Conservation (phyloP, 2,888 invertebrate species). For the Coelopa pilipes region DNA sequence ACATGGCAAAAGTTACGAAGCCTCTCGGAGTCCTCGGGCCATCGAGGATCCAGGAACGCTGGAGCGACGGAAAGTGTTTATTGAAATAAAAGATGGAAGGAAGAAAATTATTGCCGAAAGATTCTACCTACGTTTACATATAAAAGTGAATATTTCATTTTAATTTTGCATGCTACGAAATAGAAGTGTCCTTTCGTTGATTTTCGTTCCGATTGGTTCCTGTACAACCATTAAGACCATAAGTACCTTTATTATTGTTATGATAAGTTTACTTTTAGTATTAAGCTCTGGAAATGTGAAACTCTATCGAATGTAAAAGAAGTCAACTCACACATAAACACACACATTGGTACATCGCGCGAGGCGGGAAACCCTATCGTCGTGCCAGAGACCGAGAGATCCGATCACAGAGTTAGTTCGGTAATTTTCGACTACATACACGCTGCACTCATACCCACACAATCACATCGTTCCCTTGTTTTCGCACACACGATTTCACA, state of each 20-base stretch:
- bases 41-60: background rate
- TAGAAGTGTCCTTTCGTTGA: constrained; percentile 24
- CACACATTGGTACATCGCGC: constrained; percentile 29
- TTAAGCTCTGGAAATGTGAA: constrained; percentile 44
- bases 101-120: constrained; percentile 23
- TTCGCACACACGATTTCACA: constrained; percentile 43
- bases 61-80: constrained; percentile 6
- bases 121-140: constrained; percentile 33
- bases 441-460: constrained; percentile 23
- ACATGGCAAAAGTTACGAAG: no score
- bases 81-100: constrained; percentile 31
- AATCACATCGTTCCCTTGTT: background rate
- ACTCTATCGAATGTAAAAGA: background rate
- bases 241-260: no score
- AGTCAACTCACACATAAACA: constrained; percentile 15
- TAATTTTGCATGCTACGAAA: constrained; percentile 29
- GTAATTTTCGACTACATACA: background rate
- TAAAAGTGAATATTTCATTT: constrained; percentile 34
- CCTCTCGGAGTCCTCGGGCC: background rate
- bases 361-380: constrained; percentile 39
- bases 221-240: no score
- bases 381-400: background rate
- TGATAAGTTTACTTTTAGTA: constrained; percentile 10
- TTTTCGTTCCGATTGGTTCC: background rate
- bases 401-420: no score